phyloP scores from a whole-genome alignment of 1,140 invertebrate genomes.

The Pseudomyrmex dendroicus region DNA sequence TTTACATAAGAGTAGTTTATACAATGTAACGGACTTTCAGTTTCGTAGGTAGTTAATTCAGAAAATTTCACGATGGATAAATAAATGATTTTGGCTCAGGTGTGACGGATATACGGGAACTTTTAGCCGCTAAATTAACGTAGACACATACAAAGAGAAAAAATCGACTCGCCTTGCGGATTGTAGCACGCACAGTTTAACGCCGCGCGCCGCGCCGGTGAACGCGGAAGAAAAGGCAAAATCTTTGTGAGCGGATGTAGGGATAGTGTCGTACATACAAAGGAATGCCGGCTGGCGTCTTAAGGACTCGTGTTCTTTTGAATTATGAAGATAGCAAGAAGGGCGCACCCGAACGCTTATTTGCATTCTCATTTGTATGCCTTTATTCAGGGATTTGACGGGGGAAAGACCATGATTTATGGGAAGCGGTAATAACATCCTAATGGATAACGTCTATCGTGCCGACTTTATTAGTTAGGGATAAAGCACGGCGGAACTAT shows the following conservation, averaged over 20 bases:
- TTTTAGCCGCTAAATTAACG: neutral
- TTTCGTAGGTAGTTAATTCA: no score
- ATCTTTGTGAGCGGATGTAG: neutral
- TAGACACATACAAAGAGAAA: neutral
- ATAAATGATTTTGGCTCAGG: neutral
- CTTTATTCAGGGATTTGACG: constrained; percentile 48
- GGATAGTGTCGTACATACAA: neutral
- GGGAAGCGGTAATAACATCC: constrained; percentile 62
- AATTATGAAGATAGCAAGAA: constrained; percentile 11
- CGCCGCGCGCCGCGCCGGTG: neutral
- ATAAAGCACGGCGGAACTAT: neutral
- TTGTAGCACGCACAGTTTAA: neutral
- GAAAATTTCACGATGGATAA: neutral
- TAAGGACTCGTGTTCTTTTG: neutral
- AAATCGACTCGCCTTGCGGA: neutral
- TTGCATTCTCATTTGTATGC: constrained; percentile 69
- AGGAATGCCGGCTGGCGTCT: constrained; percentile 8
- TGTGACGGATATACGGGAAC: neutral
- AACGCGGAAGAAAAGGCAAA: neutral
- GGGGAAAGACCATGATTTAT: constrained; percentile 68
- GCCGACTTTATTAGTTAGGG: constrained; percentile 54
- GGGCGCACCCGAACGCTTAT: constrained; percentile 43
- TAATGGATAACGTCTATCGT: constrained; percentile 62
- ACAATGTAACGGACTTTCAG: no score
- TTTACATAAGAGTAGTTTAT: no score